phyloP scores from a whole-genome alignment of 1,140 invertebrate genomes.

The Drosophila kikkawai region DNA sequence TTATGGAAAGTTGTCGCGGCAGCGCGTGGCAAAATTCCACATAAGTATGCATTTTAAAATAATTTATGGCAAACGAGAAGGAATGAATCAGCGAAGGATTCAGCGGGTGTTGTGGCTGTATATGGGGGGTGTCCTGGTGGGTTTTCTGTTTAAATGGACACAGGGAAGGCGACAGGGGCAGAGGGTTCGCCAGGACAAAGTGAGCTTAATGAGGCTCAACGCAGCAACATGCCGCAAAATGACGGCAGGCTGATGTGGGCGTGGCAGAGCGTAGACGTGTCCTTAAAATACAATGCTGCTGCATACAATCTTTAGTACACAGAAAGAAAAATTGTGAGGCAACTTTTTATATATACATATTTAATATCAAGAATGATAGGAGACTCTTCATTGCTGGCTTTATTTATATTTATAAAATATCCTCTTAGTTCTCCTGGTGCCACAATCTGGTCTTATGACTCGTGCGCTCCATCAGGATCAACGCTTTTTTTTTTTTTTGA shows the following conservation, averaged over 20 bases:
- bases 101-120: neutral
- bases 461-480: constrained; percentile 41
- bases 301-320: neutral
- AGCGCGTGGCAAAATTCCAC: constrained; percentile 69
- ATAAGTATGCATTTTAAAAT: constrained; percentile 76
- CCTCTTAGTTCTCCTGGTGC: neutral
- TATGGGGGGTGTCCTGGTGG: no score
- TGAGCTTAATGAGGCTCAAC: constrained; percentile 76
- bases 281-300: constrained; percentile 25
- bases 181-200: constrained; percentile 47
- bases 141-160: constrained; percentile 48
- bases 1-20: constrained; percentile 69
- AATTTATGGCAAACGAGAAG: constrained; percentile 59
- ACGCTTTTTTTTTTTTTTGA: constrained; percentile 31
- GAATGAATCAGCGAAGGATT: constrained; percentile 20
- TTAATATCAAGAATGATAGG: neutral
- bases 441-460: neutral
- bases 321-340: neutral
- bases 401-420: neutral
- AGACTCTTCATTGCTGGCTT: neutral
- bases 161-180: neutral
- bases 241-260: constrained; percentile 13
- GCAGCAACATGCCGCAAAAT: constrained; percentile 57
- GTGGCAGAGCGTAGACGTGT: constrained; percentile 10
- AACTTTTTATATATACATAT: neutral